Evolutionary conservation across 2,888 invertebrate genomes (phyloP).

Genomic region (Prosopocoilus inquinatus): DNA sequence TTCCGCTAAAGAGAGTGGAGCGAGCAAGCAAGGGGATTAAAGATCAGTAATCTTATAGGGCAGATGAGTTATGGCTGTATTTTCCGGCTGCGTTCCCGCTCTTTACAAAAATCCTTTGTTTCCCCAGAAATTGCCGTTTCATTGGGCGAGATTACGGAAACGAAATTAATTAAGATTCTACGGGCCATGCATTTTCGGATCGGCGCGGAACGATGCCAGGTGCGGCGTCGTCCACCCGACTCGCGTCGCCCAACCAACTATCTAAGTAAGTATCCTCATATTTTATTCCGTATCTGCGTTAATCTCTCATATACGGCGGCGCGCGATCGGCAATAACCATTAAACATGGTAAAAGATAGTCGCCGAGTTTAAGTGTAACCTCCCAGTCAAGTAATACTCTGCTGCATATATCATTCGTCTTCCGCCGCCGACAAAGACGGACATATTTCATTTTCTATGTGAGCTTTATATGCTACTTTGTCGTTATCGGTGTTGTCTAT

Average conservation of each 20-base stretch:
- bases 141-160: slow-evolving; percentile 50
- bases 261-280: slow-evolving; percentile 40
- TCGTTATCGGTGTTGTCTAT: slow-evolving; percentile 48
- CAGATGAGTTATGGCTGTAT: slow-evolving; percentile 67
- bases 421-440: slow-evolving; percentile 41
- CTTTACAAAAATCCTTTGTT: slow-evolving; percentile 52
- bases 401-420: slow-evolving; percentile 43
- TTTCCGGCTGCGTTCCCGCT: slow-evolving; percentile 39
- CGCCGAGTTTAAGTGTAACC: slow-evolving; percentile 42
- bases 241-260: slow-evolving; percentile 16
- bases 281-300: slow-evolving; percentile 45
- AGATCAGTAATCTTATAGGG: slow-evolving; percentile 72
- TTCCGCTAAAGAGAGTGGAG: slow-evolving; percentile 55
- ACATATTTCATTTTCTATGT: slow-evolving; percentile 48
- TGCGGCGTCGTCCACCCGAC: slow-evolving; percentile 36
- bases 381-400: slow-evolving; percentile 42
- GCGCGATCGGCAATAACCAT: slow-evolving; percentile 48
- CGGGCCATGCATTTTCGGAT: slow-evolving; percentile 51
- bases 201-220: slow-evolving; percentile 32
- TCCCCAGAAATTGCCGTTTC: slow-evolving; percentile 52
- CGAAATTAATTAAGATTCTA: slow-evolving; percentile 54
- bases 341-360: slow-evolving; percentile 47
- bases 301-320: slow-evolving; percentile 44
- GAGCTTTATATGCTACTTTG: slow-evolving; percentile 43
- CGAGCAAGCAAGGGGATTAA: slow-evolving; percentile 64